phyloP scores from a whole-genome alignment of 1,140 invertebrate genomes.

The Lineus longissimus region DNA sequence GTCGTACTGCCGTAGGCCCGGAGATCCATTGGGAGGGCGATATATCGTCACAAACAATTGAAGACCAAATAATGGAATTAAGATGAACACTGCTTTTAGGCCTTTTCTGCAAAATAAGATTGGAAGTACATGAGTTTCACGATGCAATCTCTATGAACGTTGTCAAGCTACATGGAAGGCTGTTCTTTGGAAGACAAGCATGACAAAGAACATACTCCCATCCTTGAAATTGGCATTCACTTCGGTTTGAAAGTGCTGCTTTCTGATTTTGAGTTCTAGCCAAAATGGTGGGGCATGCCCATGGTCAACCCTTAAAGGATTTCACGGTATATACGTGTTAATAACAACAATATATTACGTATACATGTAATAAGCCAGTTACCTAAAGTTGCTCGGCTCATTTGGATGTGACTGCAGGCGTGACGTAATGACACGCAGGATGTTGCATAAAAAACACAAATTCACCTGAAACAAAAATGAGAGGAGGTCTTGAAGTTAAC shows the following conservation, averaged over 20 bases:
- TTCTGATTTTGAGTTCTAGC: not conserved
- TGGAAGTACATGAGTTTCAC: not conserved
- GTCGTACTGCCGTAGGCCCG: slow-evolving; percentile 28
- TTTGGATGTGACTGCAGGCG: slow-evolving; percentile 53
- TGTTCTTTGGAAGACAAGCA: not conserved
- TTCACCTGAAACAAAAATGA: slow-evolving; percentile 43
- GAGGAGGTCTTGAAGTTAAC: not conserved
- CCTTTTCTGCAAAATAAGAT: slow-evolving; percentile 33
- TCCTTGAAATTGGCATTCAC: too few species aligned
- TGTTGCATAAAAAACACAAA: slow-evolving; percentile 53
- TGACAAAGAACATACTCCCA: too few species aligned
- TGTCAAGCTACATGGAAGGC: not conserved
- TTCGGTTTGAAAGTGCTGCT: too few species aligned
- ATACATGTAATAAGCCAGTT: slow-evolving; percentile 14
- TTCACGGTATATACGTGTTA: not conserved
- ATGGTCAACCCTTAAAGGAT: too few species aligned
- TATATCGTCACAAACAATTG: slow-evolving; percentile 88
- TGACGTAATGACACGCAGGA: slow-evolving; percentile 54
- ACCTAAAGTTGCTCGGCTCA: slow-evolving; percentile 59
- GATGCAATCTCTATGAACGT: not conserved
- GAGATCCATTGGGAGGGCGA: slow-evolving; percentile 52
- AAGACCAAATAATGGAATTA: slow-evolving; percentile 68
- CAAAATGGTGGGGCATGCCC: too few species aligned
- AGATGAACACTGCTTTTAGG: slow-evolving; percentile 69
- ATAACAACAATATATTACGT: not conserved